phyloP scores from a whole-genome alignment of 2,888 invertebrate genomes.

The Apamea monoglypha region DNA sequence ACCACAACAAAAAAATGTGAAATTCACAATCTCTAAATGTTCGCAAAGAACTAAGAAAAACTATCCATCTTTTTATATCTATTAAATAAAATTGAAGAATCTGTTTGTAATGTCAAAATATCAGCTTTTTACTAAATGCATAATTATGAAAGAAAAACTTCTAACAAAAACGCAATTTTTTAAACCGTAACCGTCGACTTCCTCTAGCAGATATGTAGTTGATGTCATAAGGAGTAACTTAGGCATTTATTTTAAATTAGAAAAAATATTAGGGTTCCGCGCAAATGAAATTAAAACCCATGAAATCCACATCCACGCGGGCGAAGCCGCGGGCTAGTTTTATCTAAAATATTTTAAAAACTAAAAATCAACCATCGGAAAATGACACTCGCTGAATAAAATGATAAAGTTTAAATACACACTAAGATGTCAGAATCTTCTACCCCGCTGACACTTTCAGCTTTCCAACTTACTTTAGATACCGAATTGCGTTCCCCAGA shows the following conservation, averaged over 20 bases:
- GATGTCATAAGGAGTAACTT: neutral
- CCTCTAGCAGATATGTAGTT: neutral
- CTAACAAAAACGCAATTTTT: neutral
- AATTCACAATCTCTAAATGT: neutral
- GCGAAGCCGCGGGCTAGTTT: neutral
- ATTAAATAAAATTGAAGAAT: neutral
- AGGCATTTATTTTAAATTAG: too few relatives aligned
- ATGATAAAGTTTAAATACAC: neutral
- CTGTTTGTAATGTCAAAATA: too few relatives aligned
- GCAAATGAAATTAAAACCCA: too few relatives aligned
- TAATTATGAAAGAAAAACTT: neutral
- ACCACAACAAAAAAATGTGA: neutral
- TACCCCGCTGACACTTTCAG: slow-evolving; percentile 4
- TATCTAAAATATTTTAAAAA: neutral
- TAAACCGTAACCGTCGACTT: too few relatives aligned
- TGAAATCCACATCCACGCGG: neutral
- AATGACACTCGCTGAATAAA: neutral
- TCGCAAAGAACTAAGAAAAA: neutral
- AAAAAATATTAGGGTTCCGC: too few relatives aligned
- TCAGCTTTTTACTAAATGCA: neutral
- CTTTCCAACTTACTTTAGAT: slow-evolving; percentile 27
- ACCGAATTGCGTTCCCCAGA: slow-evolving; percentile 5
- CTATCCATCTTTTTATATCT: neutral
- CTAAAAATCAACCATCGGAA: neutral
- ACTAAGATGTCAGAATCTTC: slow-evolving; percentile 10